Base-by-base conservation (phyloP, 2,113 vertebrate species). In the Nematolebias whitei region DNA sequence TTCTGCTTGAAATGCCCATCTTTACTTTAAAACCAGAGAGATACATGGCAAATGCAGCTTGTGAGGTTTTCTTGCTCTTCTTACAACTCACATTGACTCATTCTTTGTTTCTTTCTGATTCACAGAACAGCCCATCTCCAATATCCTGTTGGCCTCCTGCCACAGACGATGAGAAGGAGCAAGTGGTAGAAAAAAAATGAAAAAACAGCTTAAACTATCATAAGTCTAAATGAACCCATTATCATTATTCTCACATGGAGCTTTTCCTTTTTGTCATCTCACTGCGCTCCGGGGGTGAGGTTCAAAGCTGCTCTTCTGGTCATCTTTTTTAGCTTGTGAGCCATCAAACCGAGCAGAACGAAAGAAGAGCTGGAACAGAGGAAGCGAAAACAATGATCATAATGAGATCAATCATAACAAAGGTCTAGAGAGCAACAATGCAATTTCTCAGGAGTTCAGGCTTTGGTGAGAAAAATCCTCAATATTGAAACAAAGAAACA, bases 301-400 rank as follows among this genome's bases (percentile, higher is more conserved):
- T 70, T 78, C 40, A 1, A 51, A 79, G 73, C n/a, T 19, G 70
- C 55, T 62, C 45, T 71, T 58, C 68, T 49, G 72, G 68, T 73
- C 74, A 57, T 81, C 85, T 80, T 76, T 76, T 83, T 88, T 87
- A 32, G 62, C 79, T 64, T 83, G 78, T 89, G 82, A 80, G 71
- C 54, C 19, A 47, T 32, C 63, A 24, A 78, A 65, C 67, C 43
- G 11, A 75, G 79, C 80, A 74, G 76, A 83, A 77, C 65, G 1
- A 50, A 63, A 4, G n/a, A 18, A 29, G 50, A n/a, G 24, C 18
- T 10, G 26, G 50, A 29, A 9, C 24, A 29, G 16, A 29, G 65
- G 63, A 49, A 62, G 39, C 83, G 81, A 8, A 71, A 73, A 74
- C 71, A 53, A 49, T 3, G 49, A 47, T 72, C 69, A 40, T 85